These are phyloP conservation scores for Bombus breviceps DNA, from an alignment of 1,140 invertebrate species.

Conservation along the genomic window DNA sequence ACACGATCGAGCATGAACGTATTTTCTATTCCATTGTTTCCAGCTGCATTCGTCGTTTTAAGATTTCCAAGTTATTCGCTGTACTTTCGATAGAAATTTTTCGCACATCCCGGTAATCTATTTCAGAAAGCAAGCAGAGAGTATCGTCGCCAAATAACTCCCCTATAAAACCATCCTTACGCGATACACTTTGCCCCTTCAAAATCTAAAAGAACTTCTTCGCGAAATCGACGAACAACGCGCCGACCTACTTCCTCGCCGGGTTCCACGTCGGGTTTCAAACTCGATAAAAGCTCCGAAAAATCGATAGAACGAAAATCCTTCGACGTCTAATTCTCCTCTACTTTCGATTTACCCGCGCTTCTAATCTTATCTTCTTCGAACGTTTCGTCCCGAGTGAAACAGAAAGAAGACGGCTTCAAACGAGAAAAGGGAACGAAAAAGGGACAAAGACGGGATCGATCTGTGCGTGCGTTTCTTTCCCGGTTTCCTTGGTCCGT, in stretches of 20 bases:
- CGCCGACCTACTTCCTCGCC: constrained; percentile 7
- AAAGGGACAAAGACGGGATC: neutral
- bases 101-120: neutral
- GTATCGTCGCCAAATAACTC: too few relatives aligned
- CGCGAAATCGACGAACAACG: neutral
- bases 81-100: neutral
- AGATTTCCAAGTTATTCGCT: too few relatives aligned
- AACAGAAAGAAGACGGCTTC: neutral
- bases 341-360: too few relatives aligned
- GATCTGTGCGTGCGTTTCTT: neutral
- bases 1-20: too few relatives aligned
- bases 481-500: neutral
- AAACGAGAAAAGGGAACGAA: neutral
- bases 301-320: neutral
- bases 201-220: neutral
- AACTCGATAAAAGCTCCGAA: neutral
- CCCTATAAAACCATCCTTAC: neutral
- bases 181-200: neutral
- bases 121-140: neutral
- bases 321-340: neutral
- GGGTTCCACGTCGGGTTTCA: neutral
- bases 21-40: too few relatives aligned
- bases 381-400: neutral
- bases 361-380: neutral
- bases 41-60: too few relatives aligned